Evolutionary conservation across 2,797 vertebrate genomes (phyloP), one percentile per base, ranked within the genome.

Genomic region (Hippoglossus hippoglossus): DNA sequence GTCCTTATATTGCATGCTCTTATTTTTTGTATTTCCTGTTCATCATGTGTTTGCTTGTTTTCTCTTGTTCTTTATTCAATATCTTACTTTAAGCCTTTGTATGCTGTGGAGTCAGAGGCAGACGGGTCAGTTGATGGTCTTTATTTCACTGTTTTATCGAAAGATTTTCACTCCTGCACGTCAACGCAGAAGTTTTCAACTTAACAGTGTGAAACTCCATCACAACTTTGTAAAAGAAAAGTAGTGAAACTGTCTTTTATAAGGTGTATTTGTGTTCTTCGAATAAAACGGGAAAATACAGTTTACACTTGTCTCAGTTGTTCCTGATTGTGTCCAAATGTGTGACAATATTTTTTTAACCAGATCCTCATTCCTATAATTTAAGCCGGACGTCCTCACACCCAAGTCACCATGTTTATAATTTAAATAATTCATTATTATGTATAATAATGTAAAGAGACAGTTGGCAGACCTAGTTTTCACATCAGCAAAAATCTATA

Each of bases 261-360:
- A 1, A 63, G 1, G 6, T 78, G 82, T 86, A 86, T 84, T 88
- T 77, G 24, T 57, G n/a, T 41, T 69, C 24, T 51, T 82, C 1
- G 22, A 83, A 89, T 85, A 87, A 85, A 86, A 50, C 47, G 26
- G 7, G 15, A 41, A 49, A 66, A 67, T 63, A 28, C 28, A 73
- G 3, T 75, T 71, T 53, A 28, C 22, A 55, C 0, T 54, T 63
- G 49, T 82, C 18, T 73, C n/a, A 67, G 25, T 54, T 24, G 2
- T 77, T 59, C 9, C 28, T 66, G 12, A 67, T 61, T 71, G 21
- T 60, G n/a, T 18, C 2, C 2, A 52, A 50, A 31, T 36, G 4
- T 39, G 24, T 68, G 1, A 24, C 8, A 18, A 1, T 36, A 9
- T 2, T 12, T 1, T 11, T 1, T 11, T 58, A 34, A 9, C 50